Evolutionary conservation across 2,113 vertebrate species (phyloP).

Genomic region (Cebus imitator): DNA sequence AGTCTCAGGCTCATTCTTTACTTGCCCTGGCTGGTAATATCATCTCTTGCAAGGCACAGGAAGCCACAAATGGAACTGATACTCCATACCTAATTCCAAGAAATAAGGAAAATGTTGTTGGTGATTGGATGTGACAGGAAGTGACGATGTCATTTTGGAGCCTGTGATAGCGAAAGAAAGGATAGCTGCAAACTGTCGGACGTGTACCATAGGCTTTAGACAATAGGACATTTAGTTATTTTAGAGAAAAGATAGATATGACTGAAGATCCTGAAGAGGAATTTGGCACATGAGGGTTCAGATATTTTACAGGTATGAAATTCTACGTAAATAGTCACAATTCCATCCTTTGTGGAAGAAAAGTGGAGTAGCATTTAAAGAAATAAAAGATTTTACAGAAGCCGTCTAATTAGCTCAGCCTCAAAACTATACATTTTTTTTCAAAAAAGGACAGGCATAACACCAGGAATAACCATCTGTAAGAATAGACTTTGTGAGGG

Average conservation of each 20-base stretch:
- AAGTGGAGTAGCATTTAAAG: not conserved
- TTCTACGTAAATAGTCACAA: not conserved
- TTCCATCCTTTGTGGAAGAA: not conserved
- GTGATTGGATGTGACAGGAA: slow-evolving; percentile 2
- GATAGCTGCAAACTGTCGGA: not conserved
- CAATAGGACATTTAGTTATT: not conserved
- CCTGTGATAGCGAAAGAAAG: not conserved
- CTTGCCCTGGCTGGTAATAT: slow-evolving; percentile 5
- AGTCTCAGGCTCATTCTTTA: not conserved
- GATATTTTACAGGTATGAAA: slow-evolving; percentile 22
- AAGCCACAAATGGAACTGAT: slow-evolving; percentile 3
- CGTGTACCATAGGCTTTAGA: not conserved
- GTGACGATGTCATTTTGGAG: not conserved
- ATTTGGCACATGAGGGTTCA: not conserved
- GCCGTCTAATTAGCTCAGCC: not conserved
- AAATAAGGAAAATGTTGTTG: slow-evolving; percentile 10
- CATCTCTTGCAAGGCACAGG: slow-evolving; percentile 31
- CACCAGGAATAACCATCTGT: not conserved
- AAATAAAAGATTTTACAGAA: slow-evolving; percentile 2
- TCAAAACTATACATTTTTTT: not conserved
- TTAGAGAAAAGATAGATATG: not conserved
- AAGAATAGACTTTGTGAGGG: not conserved
- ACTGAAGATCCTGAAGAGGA: not conserved
- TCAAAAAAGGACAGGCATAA: not conserved
- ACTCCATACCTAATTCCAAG: slow-evolving; percentile 27